phyloP scores from a whole-genome alignment of 2,888 invertebrate species.

The Drosophila siamana region DNA sequence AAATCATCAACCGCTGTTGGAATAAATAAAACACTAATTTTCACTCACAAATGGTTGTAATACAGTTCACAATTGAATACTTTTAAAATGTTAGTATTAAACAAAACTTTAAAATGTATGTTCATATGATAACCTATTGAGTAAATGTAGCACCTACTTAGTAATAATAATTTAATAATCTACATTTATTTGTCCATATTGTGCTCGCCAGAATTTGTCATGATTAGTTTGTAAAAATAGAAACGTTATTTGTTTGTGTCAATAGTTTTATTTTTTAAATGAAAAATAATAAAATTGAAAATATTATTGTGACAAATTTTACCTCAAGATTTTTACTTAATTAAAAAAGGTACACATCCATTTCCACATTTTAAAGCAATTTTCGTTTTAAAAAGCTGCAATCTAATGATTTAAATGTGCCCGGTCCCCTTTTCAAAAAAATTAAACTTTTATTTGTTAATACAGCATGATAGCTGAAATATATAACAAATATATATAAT shows the following conservation, averaged over 20 bases:
- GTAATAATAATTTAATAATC: slow-evolving; percentile 27
- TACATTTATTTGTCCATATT: slow-evolving; percentile 18
- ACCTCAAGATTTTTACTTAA: not conserved
- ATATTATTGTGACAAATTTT: not conserved
- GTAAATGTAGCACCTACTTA: slow-evolving; percentile 37
- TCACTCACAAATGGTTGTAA: slow-evolving; percentile 9
- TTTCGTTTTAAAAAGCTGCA: too few relatives aligned
- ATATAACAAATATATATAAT: too few relatives aligned
- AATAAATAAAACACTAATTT: too few relatives aligned
- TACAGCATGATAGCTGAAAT: too few relatives aligned
- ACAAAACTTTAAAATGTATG: slow-evolving; percentile 10
- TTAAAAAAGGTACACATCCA: too few relatives aligned
- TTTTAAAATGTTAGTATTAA: slow-evolving; percentile 15
- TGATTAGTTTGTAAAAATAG: slow-evolving; percentile 25
- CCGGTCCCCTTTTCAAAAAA: too few relatives aligned
- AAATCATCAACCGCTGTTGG: too few relatives aligned
- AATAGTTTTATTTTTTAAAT: slow-evolving; percentile 33
- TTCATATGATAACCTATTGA: slow-evolving; percentile 11
- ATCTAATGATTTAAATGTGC: too few relatives aligned
- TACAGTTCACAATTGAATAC: not conserved
- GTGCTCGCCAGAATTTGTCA: slow-evolving; percentile 28
- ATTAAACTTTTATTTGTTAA: too few relatives aligned
- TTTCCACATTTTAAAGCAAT: too few relatives aligned
- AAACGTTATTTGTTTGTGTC: slow-evolving; percentile 51
- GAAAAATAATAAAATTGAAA: slow-evolving; percentile 12